Evolutionary conservation across 2,888 invertebrate species (phyloP), one percentile per base, ranked within the genome.

Genomic region (Glaucopsyche alexis): DNA sequence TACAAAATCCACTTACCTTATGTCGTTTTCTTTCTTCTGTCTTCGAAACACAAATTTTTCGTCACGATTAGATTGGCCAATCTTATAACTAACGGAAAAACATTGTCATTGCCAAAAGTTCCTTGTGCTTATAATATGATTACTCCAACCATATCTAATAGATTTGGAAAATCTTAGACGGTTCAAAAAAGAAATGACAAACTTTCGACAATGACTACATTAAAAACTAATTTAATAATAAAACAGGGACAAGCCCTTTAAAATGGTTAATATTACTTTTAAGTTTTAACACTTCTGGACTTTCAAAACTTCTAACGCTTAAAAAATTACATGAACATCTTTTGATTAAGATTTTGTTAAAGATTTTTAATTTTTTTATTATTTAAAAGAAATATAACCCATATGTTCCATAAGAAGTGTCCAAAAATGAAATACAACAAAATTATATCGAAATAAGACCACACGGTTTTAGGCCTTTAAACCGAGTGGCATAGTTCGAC

Each of bases 401-500:
- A 85, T 81, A 82, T 80, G 86, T 85, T 88, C 91, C 88, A 76
- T 76, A 80, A 90, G 88, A 86, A 86, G 85, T 87, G 87, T 82
- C 85, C 87, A 83, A 83, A 84, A 83, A 87, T 85, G 86, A 86
- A 83, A 81, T 83, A 83, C 85, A 78, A 80, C 86, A 88, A 83
- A 86, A 88, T 90, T 85, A 84, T 79, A 85, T 79, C 85, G 87
- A 84, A 84, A 90, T 88, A 82, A 87, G 83, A 81, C 79, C 87
- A 87, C 89, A 90, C 85, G 84, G 83, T 90, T 91, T 91, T 89
- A 91, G 93, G 93, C 93, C 93, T 90, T 91, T 89, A 91, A 91
- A 85, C 80, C 85, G 85, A 84, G 87, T 85, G 86, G 80, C 83
- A 88, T 85, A 89, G 85, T 77, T 84, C 89, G 84, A 84, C 81